Conservation (phyloP, 92 coral and sea anemone genomes). For the Epizoanthus illoricatus region DNA sequence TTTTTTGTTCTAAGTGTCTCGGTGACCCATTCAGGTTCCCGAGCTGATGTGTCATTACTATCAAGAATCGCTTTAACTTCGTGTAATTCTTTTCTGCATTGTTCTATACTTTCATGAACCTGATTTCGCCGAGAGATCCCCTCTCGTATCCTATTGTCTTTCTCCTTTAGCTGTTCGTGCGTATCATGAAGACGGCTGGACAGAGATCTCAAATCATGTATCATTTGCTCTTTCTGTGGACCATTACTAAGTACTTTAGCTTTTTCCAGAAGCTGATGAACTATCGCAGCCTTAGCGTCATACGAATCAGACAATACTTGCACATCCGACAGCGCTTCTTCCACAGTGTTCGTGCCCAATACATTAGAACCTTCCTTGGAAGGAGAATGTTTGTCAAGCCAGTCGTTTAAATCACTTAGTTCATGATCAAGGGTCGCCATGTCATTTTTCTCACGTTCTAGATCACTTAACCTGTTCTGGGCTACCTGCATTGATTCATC, state of each 20-base stretch:
- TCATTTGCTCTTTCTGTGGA: slow-evolving; percentile 22
- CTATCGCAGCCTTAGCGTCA: slow-evolving; percentile 24
- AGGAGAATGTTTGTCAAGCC: slow-evolving; percentile 35
- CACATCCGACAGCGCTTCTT: slow-evolving; percentile 35
- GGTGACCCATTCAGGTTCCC: slow-evolving; percentile 1
- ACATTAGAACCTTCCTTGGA: background rate
- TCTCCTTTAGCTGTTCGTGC: slow-evolving; percentile 16
- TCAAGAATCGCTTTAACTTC: slow-evolving; percentile 22
- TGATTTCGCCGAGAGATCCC: slow-evolving; percentile 14
- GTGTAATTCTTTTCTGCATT: slow-evolving; percentile 19
- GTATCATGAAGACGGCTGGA: background rate
- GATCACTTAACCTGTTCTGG: slow-evolving; percentile 38
- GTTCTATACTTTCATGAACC: slow-evolving; percentile 8
- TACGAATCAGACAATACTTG: slow-evolving; percentile 29
- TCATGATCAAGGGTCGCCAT: slow-evolving; percentile 32
- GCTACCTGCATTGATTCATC: slow-evolving; percentile 53
- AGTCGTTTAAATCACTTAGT: slow-evolving; percentile 38
- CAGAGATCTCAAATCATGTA: slow-evolving; percentile 1
- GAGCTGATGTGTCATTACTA: background rate
- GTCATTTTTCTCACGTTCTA: slow-evolving; percentile 54
- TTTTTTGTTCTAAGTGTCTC: background rate
- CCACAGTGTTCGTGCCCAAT: slow-evolving; percentile 32
- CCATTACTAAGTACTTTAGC: slow-evolving; percentile 28
- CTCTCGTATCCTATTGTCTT: background rate
- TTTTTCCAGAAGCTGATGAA: slow-evolving; percentile 35